A percentile compares a stretch with the other conserved stretches of the same genome.
Conservation (phyloP, 1,140 invertebrate species). For the Vanessa atalanta region DNA sequence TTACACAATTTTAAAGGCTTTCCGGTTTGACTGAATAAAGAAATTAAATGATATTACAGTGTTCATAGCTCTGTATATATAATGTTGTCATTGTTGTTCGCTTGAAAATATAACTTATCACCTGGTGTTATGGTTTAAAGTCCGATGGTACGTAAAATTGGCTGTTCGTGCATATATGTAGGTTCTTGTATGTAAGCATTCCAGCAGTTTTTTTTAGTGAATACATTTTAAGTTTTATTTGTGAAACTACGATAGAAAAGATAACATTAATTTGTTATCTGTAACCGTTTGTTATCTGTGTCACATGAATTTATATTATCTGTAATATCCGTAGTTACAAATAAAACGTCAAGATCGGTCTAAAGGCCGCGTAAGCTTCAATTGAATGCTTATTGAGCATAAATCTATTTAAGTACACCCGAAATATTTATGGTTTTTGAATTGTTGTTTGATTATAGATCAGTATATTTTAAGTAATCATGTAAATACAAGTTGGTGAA, state of each 20-base stretch:
- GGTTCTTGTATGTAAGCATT: conserved; percentile 56
- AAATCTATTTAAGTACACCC: conserved; percentile 66
- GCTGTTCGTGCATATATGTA: conserved; percentile 36
- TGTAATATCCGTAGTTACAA: conserved; percentile 8
- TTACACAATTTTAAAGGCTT: not conserved
- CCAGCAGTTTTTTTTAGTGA: conserved; percentile 42
- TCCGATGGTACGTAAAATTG: conserved; percentile 20
- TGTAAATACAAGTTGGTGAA: conserved; percentile 78
- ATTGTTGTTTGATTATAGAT: conserved; percentile 69
- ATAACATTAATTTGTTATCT: conserved; percentile 3
- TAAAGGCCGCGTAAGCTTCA: conserved; percentile 17
- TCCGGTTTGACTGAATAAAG: conserved; percentile 50
- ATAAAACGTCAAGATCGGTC: conserved; percentile 8
- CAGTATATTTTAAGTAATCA: conserved; percentile 72
- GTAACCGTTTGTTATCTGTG: not conserved
- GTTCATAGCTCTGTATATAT: conserved; percentile 56
- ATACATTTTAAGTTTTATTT: conserved; percentile 42
- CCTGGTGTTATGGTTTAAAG: conserved; percentile 33
- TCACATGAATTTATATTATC: conserved; percentile 27
- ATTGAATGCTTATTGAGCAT: conserved; percentile 31
- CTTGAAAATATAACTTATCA: conserved; percentile 42
- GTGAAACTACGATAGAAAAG: not conserved
- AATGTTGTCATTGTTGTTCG: conserved; percentile 46
- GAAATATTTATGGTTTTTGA: conserved; percentile 67
- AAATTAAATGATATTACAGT: conserved; percentile 65